Base-by-base conservation (phyloP, 2,797 vertebrate species). In the Hydrolagus colliei region DNA sequence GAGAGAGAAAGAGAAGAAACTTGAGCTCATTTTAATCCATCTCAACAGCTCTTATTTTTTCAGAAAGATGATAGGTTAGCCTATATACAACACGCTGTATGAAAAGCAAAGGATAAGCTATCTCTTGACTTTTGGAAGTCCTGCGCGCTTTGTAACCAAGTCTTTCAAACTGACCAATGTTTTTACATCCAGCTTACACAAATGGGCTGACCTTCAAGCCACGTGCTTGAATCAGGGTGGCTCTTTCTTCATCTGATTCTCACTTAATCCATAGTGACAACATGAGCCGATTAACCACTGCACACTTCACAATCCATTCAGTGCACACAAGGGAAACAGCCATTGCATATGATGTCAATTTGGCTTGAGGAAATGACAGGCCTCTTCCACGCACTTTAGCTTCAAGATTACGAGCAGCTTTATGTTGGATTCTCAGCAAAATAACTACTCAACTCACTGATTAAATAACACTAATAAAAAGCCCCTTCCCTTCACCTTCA, bases 231-330 rank as follows among this genome's bases (percentile, higher is more conserved):
- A 89, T 87, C 72, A 68, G 79, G 86, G 87, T 86, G 89, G 86
- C 85, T 88, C n/a, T 87, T 86, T 87, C 88, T 89, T 74, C 86
- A 59, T 85, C 76, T 87, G 62, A 86, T 88, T 89, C 87, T 9
- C 20, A 85, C 75, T 13, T 91, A 91, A 91, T 88, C 71, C 73
- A 86, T 0, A 87, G 72, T 85, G 90, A 90, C 90, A 91, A 89
- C 87, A 78, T 89, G 89, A 87, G 87, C 86, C 20, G 85, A 91
- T 91, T 92, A 92, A 88, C 90, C 89, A 90, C 86, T 88, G 87
- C 86, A 22, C 86, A 86, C 90, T 90, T 90, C 88, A 89, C 88
- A 90, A 89, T 80, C 72, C 77, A 88, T 89, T 86, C 88, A 65
- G 18, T 52, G 79, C 18, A 68, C 18, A 77, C 75, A 22, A 61